Evolutionary conservation across 2,113 vertebrate genomes (phyloP), one percentile per base, ranked within the genome.

Genomic region (Pangasianodon hypophthalmus): DNA sequence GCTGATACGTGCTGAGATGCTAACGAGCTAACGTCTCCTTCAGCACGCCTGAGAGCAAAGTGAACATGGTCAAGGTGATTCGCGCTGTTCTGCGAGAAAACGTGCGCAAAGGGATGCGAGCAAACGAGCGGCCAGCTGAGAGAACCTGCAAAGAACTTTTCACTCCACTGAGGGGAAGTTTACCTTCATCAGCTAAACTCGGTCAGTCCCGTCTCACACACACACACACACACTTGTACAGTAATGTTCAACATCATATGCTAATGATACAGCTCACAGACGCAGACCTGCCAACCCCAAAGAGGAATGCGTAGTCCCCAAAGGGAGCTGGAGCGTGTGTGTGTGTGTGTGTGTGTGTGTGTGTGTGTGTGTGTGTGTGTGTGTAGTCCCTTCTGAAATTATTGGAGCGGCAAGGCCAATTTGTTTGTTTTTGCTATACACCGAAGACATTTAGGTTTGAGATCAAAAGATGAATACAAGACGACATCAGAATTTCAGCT

Each of bases 71-170:
- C 88, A 99, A 98, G 95, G 97, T 97, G 93, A 97, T 99, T 79
- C 98, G 98, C 87, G 97, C 98, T 7, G 96, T 99, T 90, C 95
- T 99, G 93, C 91, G 98, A 92, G 98, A 99, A 90, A 99, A 98
- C 89, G 95, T 97, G 94, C 95, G 97, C 92, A 97, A 97, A 84
- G 96, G 97, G 92, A 91, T 92, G 92, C 97, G 95, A 94, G 95
- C 94, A 75, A 58, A 21, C 46, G 97, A 97, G 24, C 93, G 95
- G 0, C 95, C 96, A 0, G 60, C 96, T 92, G 98, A 99, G 89
- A 97, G 95, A 93, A 83, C 92, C 0, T 94, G 94, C 41, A 98
- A 96, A 93, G 97, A 97, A 46, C 96, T 96, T 2, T 92, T 97
- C 16, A 86, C 93, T 0, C 97, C 97, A 6, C 94, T 98, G 26